These are phyloP conservation scores for Odontocolon sp. DNA, from an alignment of 2,888 invertebrate genomes.

Conservation along the genomic window DNA sequence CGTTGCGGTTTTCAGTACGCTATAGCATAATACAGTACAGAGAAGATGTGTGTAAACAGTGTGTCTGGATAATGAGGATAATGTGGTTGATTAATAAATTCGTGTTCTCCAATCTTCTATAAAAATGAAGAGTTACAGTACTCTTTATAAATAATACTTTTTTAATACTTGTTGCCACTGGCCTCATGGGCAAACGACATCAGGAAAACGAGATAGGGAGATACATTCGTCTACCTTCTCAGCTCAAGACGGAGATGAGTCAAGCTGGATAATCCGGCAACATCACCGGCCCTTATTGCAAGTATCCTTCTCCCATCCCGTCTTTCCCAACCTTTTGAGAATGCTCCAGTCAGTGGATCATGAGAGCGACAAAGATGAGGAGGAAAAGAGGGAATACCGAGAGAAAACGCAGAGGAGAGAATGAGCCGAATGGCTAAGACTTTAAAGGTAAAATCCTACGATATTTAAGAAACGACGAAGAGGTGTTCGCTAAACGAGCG, in stretches of 20 bases:
- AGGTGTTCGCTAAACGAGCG: too few relatives aligned
- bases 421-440: slow-evolving; percentile 50
- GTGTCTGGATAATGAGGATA: too few relatives aligned
- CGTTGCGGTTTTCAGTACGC: too few relatives aligned
- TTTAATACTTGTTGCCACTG: too few relatives aligned
- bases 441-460: slow-evolving; percentile 54
- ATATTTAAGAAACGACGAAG: slow-evolving; percentile 56
- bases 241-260: slow-evolving; percentile 47
- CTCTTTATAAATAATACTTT: too few relatives aligned
- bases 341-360: slow-evolving; percentile 7
- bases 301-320: slow-evolving; percentile 14
- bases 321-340: not conserved
- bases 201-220: slow-evolving; percentile 42
- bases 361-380: not conserved
- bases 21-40: too few relatives aligned
- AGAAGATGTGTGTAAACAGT: too few relatives aligned
- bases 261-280: slow-evolving; percentile 59
- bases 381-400: not conserved
- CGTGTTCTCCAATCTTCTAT: too few relatives aligned
- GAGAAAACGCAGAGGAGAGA: slow-evolving; percentile 27
- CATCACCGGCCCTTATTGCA: slow-evolving; percentile 52
- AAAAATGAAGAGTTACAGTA: too few relatives aligned
- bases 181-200: slow-evolving; percentile 42
- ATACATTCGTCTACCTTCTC: slow-evolving; percentile 41
- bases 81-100: too few relatives aligned